Evolutionary conservation across 2,797 vertebrate genomes (phyloP), one percentile per base, ranked within the genome.

Genomic region (Adrianichthys oophorus): DNA sequence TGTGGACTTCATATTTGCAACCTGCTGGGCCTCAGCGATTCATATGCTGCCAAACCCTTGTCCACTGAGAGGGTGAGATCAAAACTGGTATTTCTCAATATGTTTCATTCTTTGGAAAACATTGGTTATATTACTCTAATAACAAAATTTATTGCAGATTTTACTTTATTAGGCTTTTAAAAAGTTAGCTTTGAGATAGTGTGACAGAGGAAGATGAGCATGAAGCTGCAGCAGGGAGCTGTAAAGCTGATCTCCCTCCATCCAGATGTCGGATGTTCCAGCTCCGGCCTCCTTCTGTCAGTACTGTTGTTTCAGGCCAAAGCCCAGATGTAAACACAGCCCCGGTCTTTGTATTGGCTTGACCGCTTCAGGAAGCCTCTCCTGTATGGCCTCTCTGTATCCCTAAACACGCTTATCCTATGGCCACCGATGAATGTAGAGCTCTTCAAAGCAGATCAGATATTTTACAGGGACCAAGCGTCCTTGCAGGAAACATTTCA

Each of bases 291-390:
- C 86, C 87, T 79, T 84, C 85, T 60, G 84, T 84, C 87, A 78
- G 79, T 66, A 58, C 78, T 92, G 91, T 92, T 92, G 89, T 92
- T 91, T 91, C 89, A 92, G 91, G 88, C 91, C 68, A 19, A 1
- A 59, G 70, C 79, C 88, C 87, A 91, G 88, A 90, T 89, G 83
- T 90, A 91, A 92, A 92, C 91, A 92, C 85, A 83, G 70, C 87
- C 89, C 92, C 90, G 92, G 92, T 79, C 87, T 93, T 93, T 93
- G 92, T 93, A 91, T 85, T 70, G 78, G 71, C 78, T 87, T 62
- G 21, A 69, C 78, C 79, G 79, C 62, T 76, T 88, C 89, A 88
- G 88, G 89, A 91, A 91, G 78, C 80, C 82, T 90, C 83, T 85
- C 85, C 85, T 87, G 87, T 90, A 90, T 85, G 85, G 81, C 68